Evolutionary conservation across 2,797 vertebrate genomes (phyloP).

Genomic region (Molossus molossus): DNA sequence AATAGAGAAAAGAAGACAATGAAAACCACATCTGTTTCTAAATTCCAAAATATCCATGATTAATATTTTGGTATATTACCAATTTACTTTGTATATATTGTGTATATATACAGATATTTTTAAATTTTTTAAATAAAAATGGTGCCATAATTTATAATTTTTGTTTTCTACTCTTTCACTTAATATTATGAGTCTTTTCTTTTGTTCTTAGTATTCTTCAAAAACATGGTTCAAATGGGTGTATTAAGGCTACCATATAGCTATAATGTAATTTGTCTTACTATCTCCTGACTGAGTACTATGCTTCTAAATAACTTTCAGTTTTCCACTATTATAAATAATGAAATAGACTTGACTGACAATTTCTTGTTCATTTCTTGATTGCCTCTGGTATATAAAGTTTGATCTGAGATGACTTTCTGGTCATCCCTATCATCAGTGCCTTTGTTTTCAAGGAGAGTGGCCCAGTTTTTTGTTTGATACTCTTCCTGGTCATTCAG

Average conservation of each 20-base stretch:
- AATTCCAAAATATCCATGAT: not conserved
- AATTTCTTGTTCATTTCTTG: not conserved
- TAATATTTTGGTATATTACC: not conserved
- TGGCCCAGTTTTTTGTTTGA: not conserved
- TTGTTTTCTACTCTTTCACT: not conserved
- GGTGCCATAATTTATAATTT: not conserved
- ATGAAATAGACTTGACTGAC: not conserved
- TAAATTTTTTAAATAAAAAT: constrained; percentile 30
- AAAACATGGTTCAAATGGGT: constrained; percentile 31
- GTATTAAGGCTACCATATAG: not conserved
- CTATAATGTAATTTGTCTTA: constrained; percentile 3
- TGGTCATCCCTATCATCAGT: not conserved
- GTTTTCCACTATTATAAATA: constrained; percentile 23
- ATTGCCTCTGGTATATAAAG: not conserved
- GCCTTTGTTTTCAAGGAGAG: not conserved
- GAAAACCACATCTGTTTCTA: not conserved
- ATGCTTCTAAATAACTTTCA: not conserved
- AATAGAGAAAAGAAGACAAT: not conserved
- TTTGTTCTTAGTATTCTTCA: not conserved
- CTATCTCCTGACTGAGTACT: not conserved
- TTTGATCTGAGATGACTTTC: not conserved
- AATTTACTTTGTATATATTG: not conserved
- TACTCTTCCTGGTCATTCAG: not conserved
- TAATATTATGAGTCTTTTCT: constrained; percentile 29
- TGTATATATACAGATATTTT: not conserved